Percentiles rank a stretch among this genome's conserved stretches.
Conservation (phyloP, 2,113 vertebrate species). For the Okapia johnstoni region DNA sequence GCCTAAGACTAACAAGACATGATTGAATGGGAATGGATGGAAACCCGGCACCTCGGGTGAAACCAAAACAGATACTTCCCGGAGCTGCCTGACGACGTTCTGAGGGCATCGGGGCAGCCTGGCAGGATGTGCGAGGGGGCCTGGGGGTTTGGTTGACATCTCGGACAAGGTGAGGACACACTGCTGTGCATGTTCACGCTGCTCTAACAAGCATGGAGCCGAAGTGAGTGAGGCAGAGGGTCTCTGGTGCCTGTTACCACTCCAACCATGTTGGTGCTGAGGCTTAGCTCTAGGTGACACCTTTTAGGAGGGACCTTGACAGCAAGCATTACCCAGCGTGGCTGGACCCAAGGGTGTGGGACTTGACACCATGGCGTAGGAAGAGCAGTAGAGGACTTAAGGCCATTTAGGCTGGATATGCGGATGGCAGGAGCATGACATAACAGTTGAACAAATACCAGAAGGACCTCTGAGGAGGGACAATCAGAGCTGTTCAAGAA, state of each 20-base stretch:
- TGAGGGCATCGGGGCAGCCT: background rate
- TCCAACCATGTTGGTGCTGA: rapidly evolving
- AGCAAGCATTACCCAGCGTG: background rate
- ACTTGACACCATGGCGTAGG: rapidly evolving
- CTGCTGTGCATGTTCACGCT: rapidly evolving
- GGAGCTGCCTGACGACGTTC: background rate
- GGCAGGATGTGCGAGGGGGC: background rate
- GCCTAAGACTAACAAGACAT: constrained; percentile 39
- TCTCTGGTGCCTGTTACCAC: background rate
- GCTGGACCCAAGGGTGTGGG: background rate
- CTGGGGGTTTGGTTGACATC: background rate
- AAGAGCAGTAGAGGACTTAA: background rate
- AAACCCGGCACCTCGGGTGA: background rate
- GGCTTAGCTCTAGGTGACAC: background rate
- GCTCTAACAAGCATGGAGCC: background rate
- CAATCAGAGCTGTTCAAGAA: background rate
- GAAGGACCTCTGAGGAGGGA: no score
- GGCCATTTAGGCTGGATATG: background rate
- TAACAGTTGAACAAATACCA: background rate
- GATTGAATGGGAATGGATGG: constrained; percentile 43
- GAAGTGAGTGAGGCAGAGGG: background rate
- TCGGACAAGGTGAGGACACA: background rate
- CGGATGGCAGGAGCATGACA: rapidly evolving
- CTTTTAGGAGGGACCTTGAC: background rate
- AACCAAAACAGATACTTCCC: background rate